Base-by-base conservation (phyloP, 2,113 vertebrate species). In the Clarias macrocephalus region DNA sequence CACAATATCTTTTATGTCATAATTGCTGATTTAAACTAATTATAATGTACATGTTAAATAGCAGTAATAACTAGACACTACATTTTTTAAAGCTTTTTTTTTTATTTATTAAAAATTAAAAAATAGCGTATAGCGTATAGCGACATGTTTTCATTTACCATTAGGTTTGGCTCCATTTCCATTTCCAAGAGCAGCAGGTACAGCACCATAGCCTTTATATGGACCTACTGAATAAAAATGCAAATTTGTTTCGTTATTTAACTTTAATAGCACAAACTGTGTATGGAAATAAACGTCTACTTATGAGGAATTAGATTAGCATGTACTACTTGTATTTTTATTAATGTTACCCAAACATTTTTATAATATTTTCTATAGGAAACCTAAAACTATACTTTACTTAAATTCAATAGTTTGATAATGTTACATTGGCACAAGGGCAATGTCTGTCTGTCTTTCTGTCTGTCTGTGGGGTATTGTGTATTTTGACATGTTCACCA, bases 101-200 rank as follows among this genome's bases (percentile, higher is more conserved):
- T 37, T 37, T n/a, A n/a, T n/a, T 37, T 37, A 37, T 37, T 3
- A 37, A 37, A 37, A 48, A 48, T 48, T 48, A 0, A 48, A 48
- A 48, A 48, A 48, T 48, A 48, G 7, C 3, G 33, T 37, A 48
- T 48, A 48, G 48, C 48, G 6, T 48, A 8, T 48, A 8, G 7
- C 9, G 48, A 48, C 7, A 48, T 48, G 7, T 48, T 48, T 48
- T 48, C 48, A 13, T 23, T 65, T 30, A 86, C 82, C 82, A 48
- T 82, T 56, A 13, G 63, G 65, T 87, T 60, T 88, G 18, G 68
- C 68, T 16, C 15, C 81, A 60, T 86, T 82, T 84, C 82, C 66
- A 76, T 77, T 84, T 25, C 65, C 23, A 19, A 30, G 42, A 60
- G 57, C 5, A 81, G 57, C 87, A 79, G 85, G 65, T 62, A 54